Evolutionary conservation across 2,113 vertebrate species (phyloP), one percentile per base, ranked within the genome.

Genomic region (Etheostoma cragini): DNA sequence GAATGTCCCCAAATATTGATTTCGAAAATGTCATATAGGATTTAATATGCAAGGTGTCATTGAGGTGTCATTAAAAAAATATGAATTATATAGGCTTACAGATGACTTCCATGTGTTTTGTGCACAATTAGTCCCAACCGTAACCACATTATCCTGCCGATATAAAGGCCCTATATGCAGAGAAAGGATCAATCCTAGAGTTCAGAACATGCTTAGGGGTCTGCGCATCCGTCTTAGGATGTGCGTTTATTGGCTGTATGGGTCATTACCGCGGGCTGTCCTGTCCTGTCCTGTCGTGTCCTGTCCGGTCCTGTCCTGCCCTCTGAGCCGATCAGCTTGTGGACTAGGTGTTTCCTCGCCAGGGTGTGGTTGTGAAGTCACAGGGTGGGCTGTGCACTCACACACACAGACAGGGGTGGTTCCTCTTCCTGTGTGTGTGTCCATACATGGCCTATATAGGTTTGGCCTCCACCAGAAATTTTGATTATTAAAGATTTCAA

Each of bases 361-460:
- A 6, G 52, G 65, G 47, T 52, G 71, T 52, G 87, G 74, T 83
- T 85, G 87, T 95, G 95, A 95, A 91, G 85, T 90, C 88, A 83
- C 76, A 85, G 91, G 91, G 88, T 87, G 90, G 91, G 93, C 90
- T 69, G 88, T 81, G 82, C 72, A 76, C 50, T 12, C 58, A 12
- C 47, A n/a, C 58, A 46, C 66, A n/a, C 19, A 30, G 22, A 57
- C 22, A 35, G 12, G 2, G 38, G 24, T n/a, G 19, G 22, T 74
- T 12, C 33, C 38, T 35, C 13, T 53, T 53, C 24, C 3, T 60
- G 49, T 26, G 54, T 56, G 54, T 56, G 60, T 49, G 21, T 38
- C 33, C 38, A 38, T 50, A 50, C 19, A 26, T 21, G 24, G 45
- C 11, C 5, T 76, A 66, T 53, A 61, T 46, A 82, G 64, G n/a